These are phyloP conservation scores for Neoscelio sp. DNA, from an alignment of 2,888 invertebrate genomes.

Conservation along the genomic window DNA sequence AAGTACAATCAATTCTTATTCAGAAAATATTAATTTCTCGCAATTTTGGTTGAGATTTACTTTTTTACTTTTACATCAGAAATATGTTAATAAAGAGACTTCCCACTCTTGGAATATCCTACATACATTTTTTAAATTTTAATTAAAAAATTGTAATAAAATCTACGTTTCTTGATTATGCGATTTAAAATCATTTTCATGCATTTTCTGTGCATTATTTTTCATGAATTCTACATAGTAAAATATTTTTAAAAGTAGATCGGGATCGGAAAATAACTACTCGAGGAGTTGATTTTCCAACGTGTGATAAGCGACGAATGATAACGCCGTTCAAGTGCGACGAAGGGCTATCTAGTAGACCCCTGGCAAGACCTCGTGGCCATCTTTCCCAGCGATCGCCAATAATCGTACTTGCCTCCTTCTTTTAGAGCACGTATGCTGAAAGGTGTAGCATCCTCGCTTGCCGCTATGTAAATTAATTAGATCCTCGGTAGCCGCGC, in stretches of 20 bases:
- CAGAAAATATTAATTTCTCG: too few species aligned
- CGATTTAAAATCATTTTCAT: too few species aligned
- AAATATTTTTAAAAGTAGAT: slow-evolving; percentile 13
- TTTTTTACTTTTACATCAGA: too few species aligned
- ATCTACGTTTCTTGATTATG: too few species aligned
- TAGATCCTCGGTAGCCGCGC: slow-evolving; percentile 76
- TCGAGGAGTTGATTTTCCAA: slow-evolving; percentile 50
- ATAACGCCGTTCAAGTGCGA: slow-evolving; percentile 57
- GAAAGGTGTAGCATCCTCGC: slow-evolving; percentile 61
- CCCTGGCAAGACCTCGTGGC: slow-evolving; percentile 52
- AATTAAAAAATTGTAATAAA: too few species aligned
- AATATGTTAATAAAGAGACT: too few species aligned
- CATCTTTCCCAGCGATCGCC: slow-evolving; percentile 67
- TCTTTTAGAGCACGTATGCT: slow-evolving; percentile 56
- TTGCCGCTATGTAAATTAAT: slow-evolving; percentile 80
- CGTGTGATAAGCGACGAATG: slow-evolving; percentile 53
- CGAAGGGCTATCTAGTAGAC: slow-evolving; percentile 58
- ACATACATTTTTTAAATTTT: too few species aligned
- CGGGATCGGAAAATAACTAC: slow-evolving; percentile 19
- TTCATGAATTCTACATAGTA: slow-evolving; percentile 20
- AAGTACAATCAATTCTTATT: too few species aligned
- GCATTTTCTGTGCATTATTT: slow-evolving; percentile 35
- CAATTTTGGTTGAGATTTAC: too few species aligned
- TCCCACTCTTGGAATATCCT: too few species aligned
- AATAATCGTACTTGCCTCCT: slow-evolving; percentile 65